Conservation (phyloP, 2,888 invertebrate species). For the Ornithoptera priamus region DNA sequence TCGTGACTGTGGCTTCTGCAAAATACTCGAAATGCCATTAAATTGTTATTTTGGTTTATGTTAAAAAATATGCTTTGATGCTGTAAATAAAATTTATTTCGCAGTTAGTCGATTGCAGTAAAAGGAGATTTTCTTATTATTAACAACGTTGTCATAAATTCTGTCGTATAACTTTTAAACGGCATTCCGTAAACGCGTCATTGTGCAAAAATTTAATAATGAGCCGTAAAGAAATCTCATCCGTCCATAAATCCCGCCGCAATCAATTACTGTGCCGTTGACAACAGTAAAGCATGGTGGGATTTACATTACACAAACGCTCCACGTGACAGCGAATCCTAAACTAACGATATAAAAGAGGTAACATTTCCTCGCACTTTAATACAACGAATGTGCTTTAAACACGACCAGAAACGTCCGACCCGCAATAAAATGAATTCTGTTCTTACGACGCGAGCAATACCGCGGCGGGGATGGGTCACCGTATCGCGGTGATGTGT, state of each 20-base stretch:
- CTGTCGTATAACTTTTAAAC: background rate
- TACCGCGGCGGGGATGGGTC: conserved; percentile 38
- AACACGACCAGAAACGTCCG: conserved; percentile 37
- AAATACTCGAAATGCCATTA: too few species aligned
- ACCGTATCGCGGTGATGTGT: conserved; percentile 44
- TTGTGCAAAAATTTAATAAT: conserved; percentile 41
- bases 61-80: too few species aligned
- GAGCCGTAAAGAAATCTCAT: conserved; percentile 37
- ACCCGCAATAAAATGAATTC: conserved; percentile 31
- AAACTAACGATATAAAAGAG: conserved; percentile 68
- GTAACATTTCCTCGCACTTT: conserved; percentile 57
- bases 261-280: conserved; percentile 63
- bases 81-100: too few species aligned
- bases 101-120: too few species aligned
- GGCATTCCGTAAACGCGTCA: conserved; percentile 31
- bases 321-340: conserved; percentile 63
- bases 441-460: conserved; percentile 33
- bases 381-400: conserved; percentile 54
- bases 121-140: background rate
- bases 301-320: conserved; percentile 65
- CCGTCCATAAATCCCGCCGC: conserved; percentile 51
- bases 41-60: too few species aligned
- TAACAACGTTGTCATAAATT: conserved; percentile 6
- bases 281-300: conserved; percentile 66
- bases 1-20: too few species aligned